Conservation (phyloP, 2,113 vertebrate species). For the Empidonax traillii region DNA sequence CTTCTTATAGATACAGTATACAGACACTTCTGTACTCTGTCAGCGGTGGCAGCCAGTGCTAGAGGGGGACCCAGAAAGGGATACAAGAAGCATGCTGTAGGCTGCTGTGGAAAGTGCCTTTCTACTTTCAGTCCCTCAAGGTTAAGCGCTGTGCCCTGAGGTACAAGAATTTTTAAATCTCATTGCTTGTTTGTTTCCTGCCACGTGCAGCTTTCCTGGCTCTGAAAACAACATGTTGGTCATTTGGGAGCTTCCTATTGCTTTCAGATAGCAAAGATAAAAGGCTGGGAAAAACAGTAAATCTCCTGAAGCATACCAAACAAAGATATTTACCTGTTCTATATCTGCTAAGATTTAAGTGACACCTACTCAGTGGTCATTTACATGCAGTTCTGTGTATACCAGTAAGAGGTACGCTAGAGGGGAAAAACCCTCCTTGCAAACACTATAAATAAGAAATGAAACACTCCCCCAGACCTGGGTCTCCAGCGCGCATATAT, state of each 20-base stretch:
- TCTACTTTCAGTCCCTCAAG: background rate
- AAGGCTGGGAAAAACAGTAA: slow-evolving; percentile 25
- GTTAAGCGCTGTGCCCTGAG: background rate
- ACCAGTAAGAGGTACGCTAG: slow-evolving; percentile 3
- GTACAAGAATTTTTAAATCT: slow-evolving; percentile 3
- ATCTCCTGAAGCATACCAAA: slow-evolving; percentile 2
- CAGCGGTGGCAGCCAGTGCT: background rate
- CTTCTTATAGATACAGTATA: background rate
- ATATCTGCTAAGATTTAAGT: slow-evolving; percentile 59
- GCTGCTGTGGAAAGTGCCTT: background rate
- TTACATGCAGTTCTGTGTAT: slow-evolving; percentile 24
- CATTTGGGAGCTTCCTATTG: slow-evolving; percentile 47
- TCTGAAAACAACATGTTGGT: slow-evolving; percentile 43
- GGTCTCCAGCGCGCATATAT: slow-evolving; percentile 42
- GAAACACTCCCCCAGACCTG: slow-evolving; percentile 62
- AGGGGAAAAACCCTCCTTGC: background rate
- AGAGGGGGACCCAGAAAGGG: background rate
- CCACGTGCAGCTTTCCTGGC: background rate
- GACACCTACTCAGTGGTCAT: slow-evolving; percentile 57
- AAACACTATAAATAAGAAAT: slow-evolving; percentile 69
- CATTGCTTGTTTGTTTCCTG: slow-evolving; percentile 33
- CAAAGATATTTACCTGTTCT: slow-evolving; percentile 49
- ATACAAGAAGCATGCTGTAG: background rate
- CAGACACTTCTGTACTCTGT: background rate
- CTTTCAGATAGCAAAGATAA: slow-evolving; percentile 49